Evolutionary conservation across 2,113 vertebrate species (phyloP), one percentile per base, ranked within the genome.

Genomic region (Microtus montanus): DNA sequence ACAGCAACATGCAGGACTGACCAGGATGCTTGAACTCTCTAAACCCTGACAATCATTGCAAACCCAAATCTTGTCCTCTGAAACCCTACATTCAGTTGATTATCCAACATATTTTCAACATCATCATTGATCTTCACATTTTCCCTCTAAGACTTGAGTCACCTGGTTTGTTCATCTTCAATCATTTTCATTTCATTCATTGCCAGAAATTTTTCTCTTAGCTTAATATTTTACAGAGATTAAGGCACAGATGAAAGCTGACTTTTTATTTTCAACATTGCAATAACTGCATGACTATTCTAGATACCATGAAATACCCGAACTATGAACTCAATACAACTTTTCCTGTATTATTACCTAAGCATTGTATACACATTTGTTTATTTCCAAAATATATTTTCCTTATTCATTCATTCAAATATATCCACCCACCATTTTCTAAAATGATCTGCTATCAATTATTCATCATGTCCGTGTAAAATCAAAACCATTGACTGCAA

Each of bases 311-410:
- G 11, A 71, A 82, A 4, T n/a, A 82, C 33, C 28, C 13, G 44
- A 20, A 20, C 35, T 83, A 2, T 54, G 5, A 73, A 91, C 22
- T 61, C n/a, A 33, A 26, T 26, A 38, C 6, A 35, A 47, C 15
- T 71, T 17, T 82, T 10, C 17, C n/a, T 82, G 54, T 54, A 82
- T 54, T 70, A 30, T 90, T 58, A 38, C 38, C 49, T 58, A 71
- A 70, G 38, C 10, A 44, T 71, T 70, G 41, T 2, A 17, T 6
- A 38, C 20, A 63, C 26, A 89, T 35, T 68, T 54, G 52, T 38
- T 87, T 87, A 52, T 80, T 47, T n/a, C 10, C 24, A 38, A 89
- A 95, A 87, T 68, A 84, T 11, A 68, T 70, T 78, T 30, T 94
- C 4, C 30, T 30, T 35, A 78, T 38, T 84, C 11, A 54, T 61